phyloP scores from a whole-genome alignment of 2,888 invertebrate species.

The Trissoscelio sp. region DNA sequence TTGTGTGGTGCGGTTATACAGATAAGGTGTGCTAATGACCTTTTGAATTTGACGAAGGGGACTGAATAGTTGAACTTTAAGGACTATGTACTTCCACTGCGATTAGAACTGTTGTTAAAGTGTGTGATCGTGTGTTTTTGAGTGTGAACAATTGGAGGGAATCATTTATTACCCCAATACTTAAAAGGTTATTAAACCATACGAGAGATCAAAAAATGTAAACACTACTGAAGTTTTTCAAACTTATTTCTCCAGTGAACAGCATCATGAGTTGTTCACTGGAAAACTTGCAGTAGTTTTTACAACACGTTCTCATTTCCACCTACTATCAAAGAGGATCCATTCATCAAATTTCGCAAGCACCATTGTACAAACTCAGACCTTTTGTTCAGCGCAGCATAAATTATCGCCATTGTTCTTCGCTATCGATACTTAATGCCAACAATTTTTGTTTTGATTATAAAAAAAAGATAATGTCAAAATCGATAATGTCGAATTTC shows the following conservation, averaged over 20 bases:
- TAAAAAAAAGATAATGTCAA: no score
- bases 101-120: neutral
- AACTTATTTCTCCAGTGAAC: no score
- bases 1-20: neutral
- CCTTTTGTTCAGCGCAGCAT: slow-evolving; percentile 18
- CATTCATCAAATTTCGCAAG: slow-evolving; percentile 9
- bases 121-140: neutral
- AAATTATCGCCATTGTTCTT: slow-evolving; percentile 9
- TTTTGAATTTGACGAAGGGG: neutral
- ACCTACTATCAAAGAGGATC: neutral
- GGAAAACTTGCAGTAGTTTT: neutral
- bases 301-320: neutral
- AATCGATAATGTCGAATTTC: no score
- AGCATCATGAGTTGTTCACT: no score
- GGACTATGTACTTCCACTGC: neutral
- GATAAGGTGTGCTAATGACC: neutral
- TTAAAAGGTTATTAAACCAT: neutral
- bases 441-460: no score
- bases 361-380: neutral
- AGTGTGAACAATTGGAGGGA: no score
- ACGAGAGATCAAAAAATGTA: neutral
- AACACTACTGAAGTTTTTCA: no score
- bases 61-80: neutral
- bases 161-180: no score
- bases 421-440: neutral